Evolutionary conservation across 2,888 invertebrate species (phyloP).

Genomic region (Eudasyphora cyanicolor): DNA sequence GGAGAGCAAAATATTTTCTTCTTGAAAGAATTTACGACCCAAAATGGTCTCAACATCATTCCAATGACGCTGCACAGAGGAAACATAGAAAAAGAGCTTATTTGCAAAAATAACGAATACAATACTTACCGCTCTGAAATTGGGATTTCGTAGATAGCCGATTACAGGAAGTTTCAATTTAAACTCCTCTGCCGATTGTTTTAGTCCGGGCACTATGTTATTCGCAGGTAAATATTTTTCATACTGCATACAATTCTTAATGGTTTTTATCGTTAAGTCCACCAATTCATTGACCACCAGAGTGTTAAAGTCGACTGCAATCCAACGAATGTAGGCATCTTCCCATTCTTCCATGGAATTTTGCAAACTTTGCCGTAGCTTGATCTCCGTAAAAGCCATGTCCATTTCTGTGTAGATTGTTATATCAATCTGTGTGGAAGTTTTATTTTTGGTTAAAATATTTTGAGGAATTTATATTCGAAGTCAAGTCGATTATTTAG

Average conservation of each 20-base stretch:
- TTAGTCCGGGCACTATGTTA: conserved; percentile 88
- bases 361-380: conserved; percentile 90
- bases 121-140: conserved; percentile 82
- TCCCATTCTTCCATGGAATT: conserved; percentile 89
- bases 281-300: conserved; percentile 88
- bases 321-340: conserved; percentile 85
- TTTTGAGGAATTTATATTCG: too few species aligned
- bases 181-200: conserved; percentile 88
- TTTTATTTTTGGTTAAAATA: background rate
- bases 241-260: conserved; percentile 87
- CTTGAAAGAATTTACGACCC: conserved; percentile 87
- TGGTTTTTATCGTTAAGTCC: conserved; percentile 84
- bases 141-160: conserved; percentile 89
- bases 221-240: conserved; percentile 92
- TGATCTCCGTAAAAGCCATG: conserved; percentile 89
- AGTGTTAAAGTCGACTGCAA: conserved; percentile 75
- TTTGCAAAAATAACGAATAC: background rate
- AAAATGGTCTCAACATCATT: conserved; percentile 88
- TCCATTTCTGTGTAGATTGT: conserved; percentile 91
- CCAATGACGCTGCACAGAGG: conserved; percentile 86
- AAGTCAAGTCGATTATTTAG: too few species aligned
- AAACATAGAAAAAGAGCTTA: background rate
- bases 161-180: conserved; percentile 91
- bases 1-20: conserved; percentile 84
- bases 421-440: conserved; percentile 85